Evolutionary conservation across 35 echinoderm and acorn worm genomes (phyloP), one percentile per base, ranked within the genome.

Genomic region (Apostichopus parvimensis): DNA sequence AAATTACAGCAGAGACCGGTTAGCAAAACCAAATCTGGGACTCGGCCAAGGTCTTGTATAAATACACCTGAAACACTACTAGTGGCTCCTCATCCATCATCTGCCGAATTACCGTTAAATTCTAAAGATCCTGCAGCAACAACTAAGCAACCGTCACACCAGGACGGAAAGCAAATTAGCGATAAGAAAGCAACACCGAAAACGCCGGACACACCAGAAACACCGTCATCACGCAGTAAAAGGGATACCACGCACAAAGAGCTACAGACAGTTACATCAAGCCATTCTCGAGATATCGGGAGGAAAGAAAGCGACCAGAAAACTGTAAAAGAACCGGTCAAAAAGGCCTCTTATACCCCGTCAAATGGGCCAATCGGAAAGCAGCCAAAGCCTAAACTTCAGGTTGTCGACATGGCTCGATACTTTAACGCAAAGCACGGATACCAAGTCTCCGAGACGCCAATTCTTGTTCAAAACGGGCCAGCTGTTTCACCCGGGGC

Each of bases 401-500:
- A 94, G 18, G 93, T 96, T n/a, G 78, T 94, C 6, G 93, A 96
- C 54, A 96, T 96, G 95, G 83, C 25, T 14, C 87, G 86, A 26
- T 92, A 92, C 78, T 90, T 94, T 21, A 86, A 66, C 13, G 83
- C 10, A 9, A 94, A 94, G 82, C 93, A 96, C 75, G 95, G 95
- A 7, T 96, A 96, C 73, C 90, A 90, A 54, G 26, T 91, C 5
- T 83, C 73, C 7, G 95, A 92, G 59, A 96, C 95, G 20, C 61
- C 83, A 71, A 8, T 92, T 5, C 5, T 59, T 17, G 73, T 91
- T 17, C 28, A 78, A 56, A 21, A 21, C 62, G n/a, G 10, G 5
- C 54, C 86, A 34, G 9, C 78, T 8, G 14, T 1, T 24, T 86
- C 77, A 78, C 18, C 9, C 12, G 5, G 20, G 28, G 12, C 9